Conservation (phyloP, 2,888 invertebrate genomes). For the Entomobrya multifasciata region DNA sequence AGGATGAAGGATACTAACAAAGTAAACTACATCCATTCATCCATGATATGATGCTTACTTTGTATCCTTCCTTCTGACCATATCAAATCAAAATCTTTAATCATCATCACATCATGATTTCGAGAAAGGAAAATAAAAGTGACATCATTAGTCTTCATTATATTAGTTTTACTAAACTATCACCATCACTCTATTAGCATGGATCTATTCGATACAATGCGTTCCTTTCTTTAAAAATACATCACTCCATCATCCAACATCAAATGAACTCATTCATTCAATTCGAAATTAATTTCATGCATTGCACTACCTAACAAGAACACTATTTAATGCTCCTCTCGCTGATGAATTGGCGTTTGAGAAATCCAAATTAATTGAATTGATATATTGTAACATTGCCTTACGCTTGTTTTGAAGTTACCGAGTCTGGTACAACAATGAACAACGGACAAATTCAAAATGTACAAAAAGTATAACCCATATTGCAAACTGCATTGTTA, state of each 20-base stretch:
- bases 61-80: conserved; percentile 66
- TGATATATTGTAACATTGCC: neutral
- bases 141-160: conserved; percentile 55
- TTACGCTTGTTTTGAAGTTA: no score
- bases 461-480: conserved; percentile 3
- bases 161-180: conserved; percentile 5
- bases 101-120: neutral
- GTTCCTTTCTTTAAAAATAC: neutral
- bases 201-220: no score
- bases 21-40: conserved; percentile 18
- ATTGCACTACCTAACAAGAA: conserved; percentile 12
- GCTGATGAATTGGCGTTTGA: neutral
- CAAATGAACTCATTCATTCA: conserved; percentile 5
- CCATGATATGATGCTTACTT: conserved; percentile 32
- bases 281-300: conserved; percentile 20
- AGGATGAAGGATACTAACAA: neutral
- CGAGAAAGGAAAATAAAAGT: conserved; percentile 27
- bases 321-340: neutral
- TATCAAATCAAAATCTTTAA: conserved; percentile 48
- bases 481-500: conserved; percentile 7
- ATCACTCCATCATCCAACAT: neutral
- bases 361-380: neutral
- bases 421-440: conserved; percentile 16
- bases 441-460: conserved; percentile 17
- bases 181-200: conserved; percentile 46